phyloP scores from a whole-genome alignment of 2,888 invertebrate genomes.

The Gastracanthus pulcherrimus region DNA sequence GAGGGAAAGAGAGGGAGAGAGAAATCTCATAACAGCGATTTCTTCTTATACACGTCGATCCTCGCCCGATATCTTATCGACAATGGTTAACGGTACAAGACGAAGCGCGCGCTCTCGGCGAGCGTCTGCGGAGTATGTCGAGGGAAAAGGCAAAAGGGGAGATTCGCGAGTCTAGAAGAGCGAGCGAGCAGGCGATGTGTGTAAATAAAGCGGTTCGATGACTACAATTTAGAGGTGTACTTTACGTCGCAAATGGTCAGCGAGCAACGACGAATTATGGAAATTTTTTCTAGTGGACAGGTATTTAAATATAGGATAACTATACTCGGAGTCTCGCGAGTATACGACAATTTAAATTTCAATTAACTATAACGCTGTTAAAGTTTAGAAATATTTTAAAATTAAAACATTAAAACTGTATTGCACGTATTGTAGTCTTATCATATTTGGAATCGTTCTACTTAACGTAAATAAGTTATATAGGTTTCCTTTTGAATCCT shows the following conservation, averaged over 20 bases:
- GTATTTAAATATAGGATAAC: too few relatives aligned
- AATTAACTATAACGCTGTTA: too few relatives aligned
- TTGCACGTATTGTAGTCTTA: too few relatives aligned
- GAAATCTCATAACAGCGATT: conserved; percentile 43
- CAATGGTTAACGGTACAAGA: conserved; percentile 61
- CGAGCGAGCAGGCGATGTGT: not conserved
- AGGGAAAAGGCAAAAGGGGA: not conserved
- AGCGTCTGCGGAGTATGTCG: not conserved
- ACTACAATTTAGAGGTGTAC: too few relatives aligned
- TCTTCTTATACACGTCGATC: conserved; percentile 51
- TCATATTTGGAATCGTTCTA: too few relatives aligned
- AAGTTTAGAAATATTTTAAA: too few relatives aligned
- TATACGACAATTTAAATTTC: too few relatives aligned
- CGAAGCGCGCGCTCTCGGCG: conserved; percentile 29
- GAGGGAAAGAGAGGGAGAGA: conserved; percentile 6
- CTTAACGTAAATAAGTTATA: too few relatives aligned
- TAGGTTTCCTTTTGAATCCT: too few relatives aligned
- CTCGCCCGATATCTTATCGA: conserved; percentile 52
- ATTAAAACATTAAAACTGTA: too few relatives aligned
- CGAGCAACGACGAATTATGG: not conserved
- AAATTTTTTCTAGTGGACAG: not conserved
- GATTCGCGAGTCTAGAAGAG: conserved; percentile 7
- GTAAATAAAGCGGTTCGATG: conserved; percentile 15
- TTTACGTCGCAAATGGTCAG: not conserved
- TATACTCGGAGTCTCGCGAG: too few relatives aligned